Evolutionary conservation across 2,797 vertebrate genomes (phyloP).

Genomic region (Podargus strigoides): DNA sequence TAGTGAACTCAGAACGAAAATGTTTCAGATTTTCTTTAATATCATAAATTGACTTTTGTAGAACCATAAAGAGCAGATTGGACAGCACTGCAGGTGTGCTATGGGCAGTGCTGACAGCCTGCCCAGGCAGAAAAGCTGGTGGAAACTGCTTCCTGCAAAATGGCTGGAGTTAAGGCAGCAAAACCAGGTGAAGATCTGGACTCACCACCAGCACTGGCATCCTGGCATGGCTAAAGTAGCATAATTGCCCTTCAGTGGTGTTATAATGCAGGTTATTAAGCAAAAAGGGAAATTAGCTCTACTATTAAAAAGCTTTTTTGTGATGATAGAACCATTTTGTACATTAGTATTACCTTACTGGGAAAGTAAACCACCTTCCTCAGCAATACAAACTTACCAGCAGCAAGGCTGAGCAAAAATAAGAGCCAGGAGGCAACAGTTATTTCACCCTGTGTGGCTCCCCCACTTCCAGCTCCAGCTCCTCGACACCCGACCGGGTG

Average conservation of each 20-base stretch:
- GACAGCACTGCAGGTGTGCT: not conserved
- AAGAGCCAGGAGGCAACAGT: not conserved
- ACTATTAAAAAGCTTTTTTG: not conserved
- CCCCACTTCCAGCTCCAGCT: not conserved
- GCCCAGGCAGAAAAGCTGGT: not conserved
- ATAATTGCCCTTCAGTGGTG: not conserved
- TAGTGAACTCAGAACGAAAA: not conserved
- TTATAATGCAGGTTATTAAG: not conserved
- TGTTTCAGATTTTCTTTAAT: not conserved
- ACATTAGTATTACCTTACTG: not conserved
- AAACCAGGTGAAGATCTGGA: not conserved
- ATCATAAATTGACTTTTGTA: not conserved
- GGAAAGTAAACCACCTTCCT: not conserved
- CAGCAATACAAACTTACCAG: not conserved
- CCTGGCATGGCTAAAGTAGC: not conserved
- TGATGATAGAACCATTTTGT: not conserved
- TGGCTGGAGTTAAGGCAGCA: not conserved
- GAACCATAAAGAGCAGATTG: not conserved
- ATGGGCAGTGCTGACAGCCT: not conserved
- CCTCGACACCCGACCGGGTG: rapidly evolving
- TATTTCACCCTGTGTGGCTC: not conserved
- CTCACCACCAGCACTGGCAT: not conserved
- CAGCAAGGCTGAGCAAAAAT: not conserved
- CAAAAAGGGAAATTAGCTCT: not conserved
- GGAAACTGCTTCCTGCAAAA: not conserved